These are phyloP conservation scores for Acrobasis consociella DNA, from an alignment of 2,888 invertebrate species.

Conservation along the genomic window DNA sequence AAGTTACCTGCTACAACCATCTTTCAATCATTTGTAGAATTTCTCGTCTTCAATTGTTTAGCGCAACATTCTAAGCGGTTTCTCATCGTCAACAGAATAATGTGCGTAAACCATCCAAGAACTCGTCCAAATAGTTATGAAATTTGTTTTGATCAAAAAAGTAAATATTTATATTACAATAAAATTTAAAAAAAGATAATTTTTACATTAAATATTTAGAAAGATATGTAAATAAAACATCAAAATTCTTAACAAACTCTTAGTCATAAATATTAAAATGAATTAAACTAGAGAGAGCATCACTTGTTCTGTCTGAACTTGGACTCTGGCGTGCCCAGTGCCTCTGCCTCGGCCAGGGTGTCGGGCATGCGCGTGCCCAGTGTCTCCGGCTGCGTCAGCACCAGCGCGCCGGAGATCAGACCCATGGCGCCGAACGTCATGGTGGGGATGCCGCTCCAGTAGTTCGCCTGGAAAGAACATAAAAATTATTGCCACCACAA, in stretches of 20 bases:
- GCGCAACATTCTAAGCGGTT: too few species aligned
- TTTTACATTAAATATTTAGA: background rate
- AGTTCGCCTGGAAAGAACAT: constrained; percentile 47
- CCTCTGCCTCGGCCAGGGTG: constrained; percentile 83
- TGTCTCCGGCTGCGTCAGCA: constrained; percentile 85
- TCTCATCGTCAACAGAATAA: too few species aligned
- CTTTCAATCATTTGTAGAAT: too few species aligned
- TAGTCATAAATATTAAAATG: background rate
- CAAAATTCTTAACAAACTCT: background rate
- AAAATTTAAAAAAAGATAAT: too few species aligned
- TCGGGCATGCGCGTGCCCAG: constrained; percentile 83
- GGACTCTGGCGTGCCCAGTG: constrained; percentile 31
- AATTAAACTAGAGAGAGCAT: background rate
- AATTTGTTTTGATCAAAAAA: too few species aligned
- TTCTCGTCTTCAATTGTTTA: too few species aligned
- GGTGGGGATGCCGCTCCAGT: constrained; percentile 74
- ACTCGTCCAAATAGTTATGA: too few species aligned
- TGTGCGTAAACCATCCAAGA: too few species aligned
- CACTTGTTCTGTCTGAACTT: constrained; percentile 6
- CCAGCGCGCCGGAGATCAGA: constrained; percentile 76
- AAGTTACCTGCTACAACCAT: too few species aligned
- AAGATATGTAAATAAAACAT: background rate
- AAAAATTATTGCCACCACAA: too few species aligned
- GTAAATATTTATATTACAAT: too few species aligned
- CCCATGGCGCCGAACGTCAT: constrained; percentile 81